Percentiles rank a stretch among this genome's conserved stretches.
These are phyloP conservation scores for Capricornis sumatraensis DNA, from an alignment of 2,113 vertebrate species.

Conservation along the genomic window DNA sequence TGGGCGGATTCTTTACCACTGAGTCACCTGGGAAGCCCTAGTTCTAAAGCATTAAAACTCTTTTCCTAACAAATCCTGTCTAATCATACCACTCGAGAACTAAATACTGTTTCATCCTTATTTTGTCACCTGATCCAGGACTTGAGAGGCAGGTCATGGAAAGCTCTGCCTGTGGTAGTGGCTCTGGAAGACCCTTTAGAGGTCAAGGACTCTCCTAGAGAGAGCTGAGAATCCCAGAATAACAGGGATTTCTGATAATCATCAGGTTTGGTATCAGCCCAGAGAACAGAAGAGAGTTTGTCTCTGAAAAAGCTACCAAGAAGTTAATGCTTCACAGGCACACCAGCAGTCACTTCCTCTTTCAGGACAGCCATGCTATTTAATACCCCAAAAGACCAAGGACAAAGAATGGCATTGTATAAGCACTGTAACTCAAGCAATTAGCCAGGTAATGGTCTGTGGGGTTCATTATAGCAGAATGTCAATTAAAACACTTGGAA, in stretches of 20 bases:
- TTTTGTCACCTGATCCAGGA: not conserved
- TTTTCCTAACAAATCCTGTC: not conserved
- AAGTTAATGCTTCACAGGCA: slow-evolving; percentile 63
- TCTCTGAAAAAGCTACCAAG: slow-evolving; percentile 59
- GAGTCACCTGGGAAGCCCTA: not conserved
- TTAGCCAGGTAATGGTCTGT: slow-evolving; percentile 78
- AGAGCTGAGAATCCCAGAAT: slow-evolving; percentile 23
- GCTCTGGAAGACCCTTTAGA: not conserved
- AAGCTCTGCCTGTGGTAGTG: not conserved
- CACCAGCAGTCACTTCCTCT: slow-evolving; percentile 66
- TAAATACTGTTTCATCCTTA: not conserved
- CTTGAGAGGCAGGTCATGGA: not conserved
- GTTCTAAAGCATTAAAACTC: not conserved
- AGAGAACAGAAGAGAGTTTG: slow-evolving; percentile 65
- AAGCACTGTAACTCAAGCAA: slow-evolving; percentile 71
- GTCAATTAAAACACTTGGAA: slow-evolving; percentile 72
- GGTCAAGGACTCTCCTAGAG: not conserved
- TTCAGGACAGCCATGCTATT: slow-evolving; percentile 57
- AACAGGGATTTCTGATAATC: slow-evolving; percentile 35
- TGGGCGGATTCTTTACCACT: not conserved
- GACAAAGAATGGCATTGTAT: slow-evolving; percentile 76
- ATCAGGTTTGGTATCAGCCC: slow-evolving; percentile 40
- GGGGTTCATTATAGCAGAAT: slow-evolving; percentile 74
- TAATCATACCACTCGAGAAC: not conserved
- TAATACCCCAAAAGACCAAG: slow-evolving; percentile 68